Conservation (phyloP, 2,888 invertebrate species). For the Pachydiplax longipennis region DNA sequence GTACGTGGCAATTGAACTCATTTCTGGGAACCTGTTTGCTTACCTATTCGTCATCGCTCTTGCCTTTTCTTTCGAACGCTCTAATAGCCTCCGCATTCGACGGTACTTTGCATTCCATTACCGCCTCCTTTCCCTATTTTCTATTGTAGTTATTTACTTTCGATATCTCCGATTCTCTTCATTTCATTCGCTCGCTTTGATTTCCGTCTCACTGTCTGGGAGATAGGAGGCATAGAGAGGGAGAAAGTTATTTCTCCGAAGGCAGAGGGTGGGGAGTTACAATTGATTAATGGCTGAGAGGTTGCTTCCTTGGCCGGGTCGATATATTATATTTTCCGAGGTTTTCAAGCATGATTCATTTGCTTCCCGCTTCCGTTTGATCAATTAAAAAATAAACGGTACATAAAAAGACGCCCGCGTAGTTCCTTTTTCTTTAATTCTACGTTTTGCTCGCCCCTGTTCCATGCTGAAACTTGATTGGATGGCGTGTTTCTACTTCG, state of each 20-base stretch:
- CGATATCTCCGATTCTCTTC: neutral
- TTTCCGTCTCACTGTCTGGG: neutral
- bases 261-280: neutral
- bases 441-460: neutral
- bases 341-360: constrained; percentile 33
- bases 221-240: neutral
- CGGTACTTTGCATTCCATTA: neutral
- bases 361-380: constrained; percentile 42
- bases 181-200: neutral
- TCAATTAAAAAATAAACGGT: constrained; percentile 36
- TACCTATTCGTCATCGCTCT: neutral
- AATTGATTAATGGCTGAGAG: constrained; percentile 33
- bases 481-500: neutral
- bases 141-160: neutral
- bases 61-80: neutral
- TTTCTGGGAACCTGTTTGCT: constrained; percentile 41
- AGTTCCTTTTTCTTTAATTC: neutral
- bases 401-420: neutral
- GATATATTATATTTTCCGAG: constrained; percentile 15
- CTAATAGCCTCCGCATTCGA: neutral
- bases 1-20: constrained; percentile 44
- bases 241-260: constrained; percentile 21
- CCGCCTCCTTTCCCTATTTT: neutral
- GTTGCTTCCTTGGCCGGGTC: neutral
- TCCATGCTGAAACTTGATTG: neutral